Conservation (phyloP, 2,888 invertebrate species). For the Platycheirus rosarum region DNA sequence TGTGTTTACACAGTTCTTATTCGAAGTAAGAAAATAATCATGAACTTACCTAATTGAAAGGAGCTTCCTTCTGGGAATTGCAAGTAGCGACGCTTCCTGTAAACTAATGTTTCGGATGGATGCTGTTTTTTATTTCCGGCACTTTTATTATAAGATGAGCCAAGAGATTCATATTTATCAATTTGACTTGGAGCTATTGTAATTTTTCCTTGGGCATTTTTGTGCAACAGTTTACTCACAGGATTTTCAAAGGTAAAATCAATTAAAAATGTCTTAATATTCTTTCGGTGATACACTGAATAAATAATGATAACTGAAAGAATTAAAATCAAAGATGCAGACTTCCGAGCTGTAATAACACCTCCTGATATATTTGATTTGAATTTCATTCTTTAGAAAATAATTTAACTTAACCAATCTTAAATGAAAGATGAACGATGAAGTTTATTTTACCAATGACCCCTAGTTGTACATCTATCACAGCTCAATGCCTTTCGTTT, state of each 20-base stretch:
- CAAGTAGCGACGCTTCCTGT: slow-evolving; percentile 83
- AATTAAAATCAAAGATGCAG: neutral
- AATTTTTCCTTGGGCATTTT: neutral
- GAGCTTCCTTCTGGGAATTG: slow-evolving; percentile 83
- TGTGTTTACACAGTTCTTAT: no score
- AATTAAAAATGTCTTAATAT: neutral
- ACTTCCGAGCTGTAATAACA: neutral
- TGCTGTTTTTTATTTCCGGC: slow-evolving; percentile 28
- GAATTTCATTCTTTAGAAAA: neutral
- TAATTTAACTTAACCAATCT: no score
- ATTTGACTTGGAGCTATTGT: slow-evolving; percentile 4
- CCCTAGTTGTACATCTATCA: no score
- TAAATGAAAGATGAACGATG: no score
- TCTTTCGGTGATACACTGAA: neutral
- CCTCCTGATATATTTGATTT: neutral
- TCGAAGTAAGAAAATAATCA: neutral
- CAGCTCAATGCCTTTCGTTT: neutral
- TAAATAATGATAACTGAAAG: neutral
- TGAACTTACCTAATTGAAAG: slow-evolving; percentile 79
- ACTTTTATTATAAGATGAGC: slow-evolving; percentile 8
- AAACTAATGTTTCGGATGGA: slow-evolving; percentile 68
- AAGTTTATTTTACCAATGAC: no score
- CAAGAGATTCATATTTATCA: slow-evolving; percentile 2
- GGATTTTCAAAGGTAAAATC: neutral
- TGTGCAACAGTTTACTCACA: neutral